A percentile compares a stretch with the other conserved stretches of the same genome.
Conservation (phyloP, 2,888 invertebrate species). For the Ophioninae sp. region DNA sequence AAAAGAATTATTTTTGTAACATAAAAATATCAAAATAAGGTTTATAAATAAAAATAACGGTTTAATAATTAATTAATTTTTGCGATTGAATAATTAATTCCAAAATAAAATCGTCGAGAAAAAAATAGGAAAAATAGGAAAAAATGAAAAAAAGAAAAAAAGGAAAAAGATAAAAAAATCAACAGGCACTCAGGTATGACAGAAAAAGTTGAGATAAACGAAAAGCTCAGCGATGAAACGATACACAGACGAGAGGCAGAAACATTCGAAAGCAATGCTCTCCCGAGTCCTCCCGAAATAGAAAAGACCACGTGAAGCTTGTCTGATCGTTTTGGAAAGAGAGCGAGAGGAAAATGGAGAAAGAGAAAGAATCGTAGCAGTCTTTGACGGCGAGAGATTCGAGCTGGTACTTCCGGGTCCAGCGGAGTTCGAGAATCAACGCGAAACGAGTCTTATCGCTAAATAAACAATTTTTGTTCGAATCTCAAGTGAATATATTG, state of each 20-base stretch:
- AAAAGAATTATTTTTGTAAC: not conserved
- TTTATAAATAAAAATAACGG: not conserved
- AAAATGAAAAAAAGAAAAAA: not conserved
- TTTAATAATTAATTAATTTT: not conserved
- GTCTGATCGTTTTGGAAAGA: slow-evolving; percentile 50
- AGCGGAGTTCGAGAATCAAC: slow-evolving; percentile 37
- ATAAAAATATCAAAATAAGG: not conserved
- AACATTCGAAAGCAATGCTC: slow-evolving; percentile 39
- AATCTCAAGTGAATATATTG: not conserved
- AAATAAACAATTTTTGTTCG: not conserved
- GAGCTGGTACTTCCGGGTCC: slow-evolving; percentile 38
- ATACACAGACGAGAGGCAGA: slow-evolving; percentile 12
- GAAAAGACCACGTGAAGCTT: slow-evolving; percentile 59
- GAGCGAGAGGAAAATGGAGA: slow-evolving; percentile 18
- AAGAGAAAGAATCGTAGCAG: slow-evolving; percentile 17
- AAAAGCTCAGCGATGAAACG: slow-evolving; percentile 1
- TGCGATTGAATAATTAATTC: not conserved
- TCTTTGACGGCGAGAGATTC: slow-evolving; percentile 33
- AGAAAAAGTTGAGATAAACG: not conserved
- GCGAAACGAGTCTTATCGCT: not conserved
- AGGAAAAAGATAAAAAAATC: not conserved
- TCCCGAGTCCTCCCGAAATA: slow-evolving; percentile 53
- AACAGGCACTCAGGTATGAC: not conserved
- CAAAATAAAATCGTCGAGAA: not conserved
- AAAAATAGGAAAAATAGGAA: not conserved